Evolutionary conservation across 2,113 vertebrate genomes (phyloP).

Genomic region (Coryphaenoides rupestris): DNA sequence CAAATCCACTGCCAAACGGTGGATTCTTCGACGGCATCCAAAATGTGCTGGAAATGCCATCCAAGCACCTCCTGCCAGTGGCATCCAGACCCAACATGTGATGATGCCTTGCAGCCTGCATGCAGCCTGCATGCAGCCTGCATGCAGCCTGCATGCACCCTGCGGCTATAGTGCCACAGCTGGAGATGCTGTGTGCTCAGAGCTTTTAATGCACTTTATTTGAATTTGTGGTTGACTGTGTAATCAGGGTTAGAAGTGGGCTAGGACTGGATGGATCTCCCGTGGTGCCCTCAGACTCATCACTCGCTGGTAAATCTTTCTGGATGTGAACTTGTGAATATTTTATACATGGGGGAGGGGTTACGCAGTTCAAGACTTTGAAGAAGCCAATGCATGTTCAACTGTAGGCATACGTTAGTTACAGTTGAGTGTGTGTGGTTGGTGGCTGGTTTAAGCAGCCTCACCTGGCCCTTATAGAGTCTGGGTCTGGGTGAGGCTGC

Average conservation of each 20-base stretch:
- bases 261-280: conserved; percentile 35
- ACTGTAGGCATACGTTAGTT: conserved; percentile 6
- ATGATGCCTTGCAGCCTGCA: conserved; percentile 1
- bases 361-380: not conserved
- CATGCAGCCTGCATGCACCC: too few relatives aligned
- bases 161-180: not conserved
- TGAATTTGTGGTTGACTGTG: conserved; percentile 55
- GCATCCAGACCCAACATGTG: conserved; percentile 4
- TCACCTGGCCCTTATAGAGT: too few relatives aligned
- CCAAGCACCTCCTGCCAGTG: conserved; percentile 33
- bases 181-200: conserved; percentile 2
- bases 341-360: too few relatives aligned
- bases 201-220: conserved; percentile 36
- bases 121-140: too few relatives aligned
- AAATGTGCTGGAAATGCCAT: conserved; percentile 14
- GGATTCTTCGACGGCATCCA: conserved; percentile 15
- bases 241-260: conserved; percentile 49
- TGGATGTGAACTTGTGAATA: conserved; percentile 16
- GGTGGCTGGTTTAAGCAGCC: too few relatives aligned
- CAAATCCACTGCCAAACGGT: conserved; percentile 17
- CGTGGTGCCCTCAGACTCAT: conserved; percentile 14
- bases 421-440: too few relatives aligned
- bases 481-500: too few relatives aligned
- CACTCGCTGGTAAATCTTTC: conserved; percentile 1
- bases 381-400: conserved; percentile 18